Evolutionary conservation across 2,113 vertebrate genomes (phyloP).

Genomic region (Pseudorasbora parva): DNA sequence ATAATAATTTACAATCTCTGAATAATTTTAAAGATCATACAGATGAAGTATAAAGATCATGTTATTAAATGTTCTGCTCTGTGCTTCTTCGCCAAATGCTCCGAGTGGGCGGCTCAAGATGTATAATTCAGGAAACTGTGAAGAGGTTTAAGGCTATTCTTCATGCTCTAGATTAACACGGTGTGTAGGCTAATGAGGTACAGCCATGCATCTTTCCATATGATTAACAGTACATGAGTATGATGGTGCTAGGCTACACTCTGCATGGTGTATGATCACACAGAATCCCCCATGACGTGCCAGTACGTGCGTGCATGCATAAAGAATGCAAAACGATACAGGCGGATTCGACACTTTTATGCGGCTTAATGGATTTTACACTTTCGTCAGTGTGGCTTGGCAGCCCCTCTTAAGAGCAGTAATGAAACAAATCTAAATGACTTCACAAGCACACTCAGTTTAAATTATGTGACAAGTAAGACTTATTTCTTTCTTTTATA

Average conservation of each 20-base stretch:
- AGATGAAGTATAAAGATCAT: slow-evolving; percentile 11
- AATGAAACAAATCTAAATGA: slow-evolving; percentile 57
- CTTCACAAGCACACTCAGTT: slow-evolving; percentile 40
- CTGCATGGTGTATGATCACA: slow-evolving; percentile 51
- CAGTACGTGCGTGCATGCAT: slow-evolving; percentile 42
- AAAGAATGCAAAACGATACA: slow-evolving; percentile 49
- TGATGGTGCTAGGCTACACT: slow-evolving; percentile 48
- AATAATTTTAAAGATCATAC: slow-evolving; percentile 16
- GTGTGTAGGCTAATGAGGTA: slow-evolving; percentile 54
- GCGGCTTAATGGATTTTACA: slow-evolving; percentile 50
- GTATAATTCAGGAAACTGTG: slow-evolving; percentile 28
- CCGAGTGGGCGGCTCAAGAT: background rate
- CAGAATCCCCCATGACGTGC: slow-evolving; percentile 60
- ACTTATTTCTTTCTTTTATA: slow-evolving; percentile 25
- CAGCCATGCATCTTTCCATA: slow-evolving; percentile 45
- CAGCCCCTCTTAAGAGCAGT: slow-evolving; percentile 43
- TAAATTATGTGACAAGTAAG: slow-evolving; percentile 55
- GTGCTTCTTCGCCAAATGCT: slow-evolving; percentile 18
- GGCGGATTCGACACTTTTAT: slow-evolving; percentile 44
- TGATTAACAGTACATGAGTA: slow-evolving; percentile 29
- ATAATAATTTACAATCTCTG: slow-evolving; percentile 4
- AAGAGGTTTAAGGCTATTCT: slow-evolving; percentile 41
- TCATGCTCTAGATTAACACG: slow-evolving; percentile 32
- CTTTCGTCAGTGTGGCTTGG: slow-evolving; percentile 39
- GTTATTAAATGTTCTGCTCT: slow-evolving; percentile 28